Percentiles rank a stretch among this genome's conserved stretches.
These are phyloP conservation scores for Acanthurus leucopareius DNA, from an alignment of 2,797 vertebrate species.

Conservation along the genomic window DNA sequence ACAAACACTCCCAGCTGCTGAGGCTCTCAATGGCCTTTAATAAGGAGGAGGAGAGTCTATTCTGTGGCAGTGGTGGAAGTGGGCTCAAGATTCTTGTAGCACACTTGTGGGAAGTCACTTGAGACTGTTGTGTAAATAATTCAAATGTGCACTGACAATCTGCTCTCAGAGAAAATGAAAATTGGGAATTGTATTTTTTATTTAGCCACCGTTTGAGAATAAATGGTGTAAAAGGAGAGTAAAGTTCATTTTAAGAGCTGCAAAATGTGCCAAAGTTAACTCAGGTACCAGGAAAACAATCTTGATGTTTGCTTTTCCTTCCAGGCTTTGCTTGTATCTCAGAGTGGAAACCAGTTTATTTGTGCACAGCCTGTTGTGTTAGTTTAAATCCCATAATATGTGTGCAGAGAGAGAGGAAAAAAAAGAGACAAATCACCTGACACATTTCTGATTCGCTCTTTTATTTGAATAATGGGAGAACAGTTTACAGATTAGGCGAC, in stretches of 20 bases:
- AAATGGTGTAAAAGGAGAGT: not conserved
- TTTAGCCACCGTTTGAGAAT: not conserved
- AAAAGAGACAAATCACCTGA: slow-evolving; percentile 56
- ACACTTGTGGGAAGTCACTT: slow-evolving; percentile 66
- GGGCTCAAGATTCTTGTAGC: slow-evolving; percentile 46
- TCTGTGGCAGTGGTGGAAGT: slow-evolving; percentile 38
- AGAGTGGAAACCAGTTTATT: slow-evolving; percentile 26
- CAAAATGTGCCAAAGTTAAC: not conserved
- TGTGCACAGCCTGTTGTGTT: not conserved
- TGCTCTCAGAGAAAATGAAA: not conserved
- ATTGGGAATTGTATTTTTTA: not conserved
- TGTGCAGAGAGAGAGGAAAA: slow-evolving; percentile 3
- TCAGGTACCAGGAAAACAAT: not conserved
- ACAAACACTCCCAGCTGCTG: slow-evolving; percentile 82
- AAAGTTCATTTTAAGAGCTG: not conserved
- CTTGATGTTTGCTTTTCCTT: slow-evolving; percentile 18
- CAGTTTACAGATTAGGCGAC: slow-evolving; percentile 52
- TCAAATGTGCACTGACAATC: slow-evolving; percentile 23
- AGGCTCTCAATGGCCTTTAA: slow-evolving; percentile 70
- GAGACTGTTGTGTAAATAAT: slow-evolving; percentile 56
- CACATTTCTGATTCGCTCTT: slow-evolving; percentile 56
- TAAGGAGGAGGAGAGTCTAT: slow-evolving; percentile 68
- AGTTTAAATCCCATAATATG: slow-evolving; percentile 41
- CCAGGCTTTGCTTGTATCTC: slow-evolving; percentile 52
- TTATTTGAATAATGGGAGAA: slow-evolving; percentile 60